Base-by-base conservation (phyloP, 2,888 invertebrate species). In the Ceramica pisi region DNA sequence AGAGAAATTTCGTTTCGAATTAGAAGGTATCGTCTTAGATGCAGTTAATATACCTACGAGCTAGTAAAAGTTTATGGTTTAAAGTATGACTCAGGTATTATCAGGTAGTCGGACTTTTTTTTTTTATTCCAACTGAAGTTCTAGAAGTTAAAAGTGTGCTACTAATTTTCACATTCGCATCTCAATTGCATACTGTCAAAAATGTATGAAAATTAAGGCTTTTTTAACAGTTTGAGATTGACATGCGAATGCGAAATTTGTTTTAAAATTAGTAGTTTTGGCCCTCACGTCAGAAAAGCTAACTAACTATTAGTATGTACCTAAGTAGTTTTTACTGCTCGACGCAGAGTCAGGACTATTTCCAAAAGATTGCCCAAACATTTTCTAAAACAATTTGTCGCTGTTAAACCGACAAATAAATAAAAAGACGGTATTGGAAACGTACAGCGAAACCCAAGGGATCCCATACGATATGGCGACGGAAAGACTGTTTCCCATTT, bases 401-500 rank as follows among this genome's bases (percentile, higher is more conserved):
- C 60, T 56, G 70, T 65, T 67, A 81, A 65, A 64, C 67, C 67
- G 31, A 65, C 73, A 76, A 63, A 76, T 75, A 84, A 79, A 85
- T 73, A 82, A 68, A 44, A 63, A 59, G 86, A 80, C 55, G 67
- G 67, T 76, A 82, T 84, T 77, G 69, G 61, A 74, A 78, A 66
- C 71, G 66, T 61, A 75, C 69, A 67, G 50, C 57, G 68, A 69
- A 79, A 75, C 76, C 75, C 71, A 70, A 81, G 75, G 73, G 80
- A 46, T 66, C 59, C 67, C 63, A 71, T 64, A 68, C 55, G 56
- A 68, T 44, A 78, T 78, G 62, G 81, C 78, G 82, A 79, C 81
- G 78, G 74, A 79, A 71, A 63, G 71, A 80, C 75, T 68, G 72
- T 78, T 78, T 68, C 67, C 85, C 81, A 80, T 86, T 88, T 88